Conservation (phyloP, 2,888 invertebrate species). For the Pterostichus niger region DNA sequence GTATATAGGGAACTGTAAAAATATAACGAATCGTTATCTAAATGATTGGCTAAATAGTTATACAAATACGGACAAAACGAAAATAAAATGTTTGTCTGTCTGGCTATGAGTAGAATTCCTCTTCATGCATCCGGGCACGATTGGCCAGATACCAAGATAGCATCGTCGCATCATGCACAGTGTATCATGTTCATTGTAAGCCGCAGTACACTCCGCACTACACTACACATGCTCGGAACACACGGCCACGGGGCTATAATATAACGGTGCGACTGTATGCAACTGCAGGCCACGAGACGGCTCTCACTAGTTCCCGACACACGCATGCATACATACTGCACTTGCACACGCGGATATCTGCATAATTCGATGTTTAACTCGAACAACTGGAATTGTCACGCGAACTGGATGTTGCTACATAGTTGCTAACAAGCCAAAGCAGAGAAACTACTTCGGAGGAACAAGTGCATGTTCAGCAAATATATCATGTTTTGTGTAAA, state of each 20-base stretch:
- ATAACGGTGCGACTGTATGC: conserved; percentile 7
- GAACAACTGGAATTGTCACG: conserved; percentile 7
- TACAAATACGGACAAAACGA: no score
- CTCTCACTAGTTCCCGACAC: conserved; percentile 2
- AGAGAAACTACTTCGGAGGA: no score
- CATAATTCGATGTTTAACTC: conserved; percentile 9
- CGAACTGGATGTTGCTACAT: background rate
- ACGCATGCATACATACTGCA: background rate
- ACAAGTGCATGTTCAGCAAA: no score
- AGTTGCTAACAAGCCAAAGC: no score
- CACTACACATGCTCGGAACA: background rate
- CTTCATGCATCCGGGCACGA: background rate
- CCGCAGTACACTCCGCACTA: conserved; percentile 4
- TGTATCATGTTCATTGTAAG: no score
- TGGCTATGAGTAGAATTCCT: background rate
- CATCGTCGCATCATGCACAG: no score
- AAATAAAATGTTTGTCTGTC: no score
- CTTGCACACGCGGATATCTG: background rate
- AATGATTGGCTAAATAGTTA: no score
- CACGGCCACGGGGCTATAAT: background rate
- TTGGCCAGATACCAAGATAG: background rate
- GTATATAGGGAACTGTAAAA: no score
- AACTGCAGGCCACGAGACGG: background rate
- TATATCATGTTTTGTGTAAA: no score
- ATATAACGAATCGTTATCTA: no score